Percentiles rank a stretch among this genome's conserved stretches.
Conservation (phyloP, 2,888 invertebrate species). For the Eretmocerus hayati region DNA sequence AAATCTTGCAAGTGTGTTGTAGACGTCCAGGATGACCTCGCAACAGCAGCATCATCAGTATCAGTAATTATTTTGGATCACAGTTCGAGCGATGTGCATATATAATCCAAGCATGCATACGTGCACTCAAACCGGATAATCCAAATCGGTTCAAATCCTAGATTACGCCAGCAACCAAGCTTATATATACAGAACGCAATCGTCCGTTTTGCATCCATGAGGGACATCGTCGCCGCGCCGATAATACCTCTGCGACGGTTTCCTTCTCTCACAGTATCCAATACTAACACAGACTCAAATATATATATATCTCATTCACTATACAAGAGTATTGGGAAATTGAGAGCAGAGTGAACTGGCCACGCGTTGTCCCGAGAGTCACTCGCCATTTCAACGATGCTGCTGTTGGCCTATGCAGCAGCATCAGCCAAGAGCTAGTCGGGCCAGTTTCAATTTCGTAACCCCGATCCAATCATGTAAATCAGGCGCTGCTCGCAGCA, state of each 20-base stretch:
- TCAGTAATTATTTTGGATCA: not conserved
- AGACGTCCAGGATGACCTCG: too few species aligned
- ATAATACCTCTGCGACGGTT: conserved; percentile 5
- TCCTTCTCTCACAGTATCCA: not conserved
- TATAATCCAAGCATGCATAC: not conserved
- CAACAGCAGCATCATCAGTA: too few species aligned
- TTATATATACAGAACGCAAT: too few species aligned
- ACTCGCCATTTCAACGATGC: conserved; percentile 25
- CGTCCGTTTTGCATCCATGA: too few species aligned
- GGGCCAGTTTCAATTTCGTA: conserved; percentile 44
- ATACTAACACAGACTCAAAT: too few species aligned
- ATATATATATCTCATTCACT: too few species aligned
- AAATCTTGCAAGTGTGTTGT: too few species aligned
- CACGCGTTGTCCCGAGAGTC: conserved; percentile 15
- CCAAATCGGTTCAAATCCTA: conserved; percentile 10
- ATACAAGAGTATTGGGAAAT: too few species aligned
- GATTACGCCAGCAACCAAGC: too few species aligned
- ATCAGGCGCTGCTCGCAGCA: conserved; percentile 40
- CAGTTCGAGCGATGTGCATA: not conserved
- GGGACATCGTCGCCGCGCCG: not conserved
- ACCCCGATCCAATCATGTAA: conserved; percentile 47
- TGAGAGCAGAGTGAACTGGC: too few species aligned
- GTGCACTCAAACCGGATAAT: conserved; percentile 1
- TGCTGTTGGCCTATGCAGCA: not conserved
- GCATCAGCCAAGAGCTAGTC: conserved; percentile 10